Percentiles rank a stretch among this genome's conserved stretches.
phyloP scores from a whole-genome alignment of 2,888 invertebrate species.

The Cephus sareptanus region DNA sequence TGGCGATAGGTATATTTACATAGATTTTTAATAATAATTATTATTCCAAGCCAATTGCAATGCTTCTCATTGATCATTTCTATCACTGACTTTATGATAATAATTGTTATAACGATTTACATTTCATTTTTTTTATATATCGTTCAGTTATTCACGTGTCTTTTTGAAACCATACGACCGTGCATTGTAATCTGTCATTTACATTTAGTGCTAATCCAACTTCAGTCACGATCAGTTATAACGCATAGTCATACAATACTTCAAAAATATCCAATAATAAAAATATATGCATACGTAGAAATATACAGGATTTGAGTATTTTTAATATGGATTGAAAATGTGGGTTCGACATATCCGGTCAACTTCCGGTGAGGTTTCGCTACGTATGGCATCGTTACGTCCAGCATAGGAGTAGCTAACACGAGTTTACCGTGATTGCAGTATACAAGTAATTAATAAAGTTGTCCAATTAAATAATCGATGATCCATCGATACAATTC shows the following conservation, averaged over 20 bases:
- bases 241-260: not conserved
- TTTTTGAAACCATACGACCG: not conserved
- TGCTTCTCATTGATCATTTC: too few relatives aligned
- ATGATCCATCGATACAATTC: slow-evolving; percentile 8
- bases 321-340: not conserved
- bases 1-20: too few relatives aligned
- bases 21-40: too few relatives aligned
- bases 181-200: not conserved
- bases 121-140: not conserved
- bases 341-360: not conserved
- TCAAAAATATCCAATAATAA: not conserved
- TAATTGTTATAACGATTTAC: not conserved
- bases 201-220: not conserved
- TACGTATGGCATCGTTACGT: not conserved
- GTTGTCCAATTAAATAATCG: slow-evolving; percentile 12
- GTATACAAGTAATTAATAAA: not conserved
- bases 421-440: too few relatives aligned
- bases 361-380: not conserved
- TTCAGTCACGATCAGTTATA: not conserved
- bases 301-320: not conserved
- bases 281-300: not conserved
- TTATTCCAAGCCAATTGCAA: too few relatives aligned
- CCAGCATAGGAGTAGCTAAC: not conserved
- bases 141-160: not conserved
- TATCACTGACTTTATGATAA: too few relatives aligned